Conservation (phyloP, 2,797 vertebrate genomes). For the Lates japonicus region DNA sequence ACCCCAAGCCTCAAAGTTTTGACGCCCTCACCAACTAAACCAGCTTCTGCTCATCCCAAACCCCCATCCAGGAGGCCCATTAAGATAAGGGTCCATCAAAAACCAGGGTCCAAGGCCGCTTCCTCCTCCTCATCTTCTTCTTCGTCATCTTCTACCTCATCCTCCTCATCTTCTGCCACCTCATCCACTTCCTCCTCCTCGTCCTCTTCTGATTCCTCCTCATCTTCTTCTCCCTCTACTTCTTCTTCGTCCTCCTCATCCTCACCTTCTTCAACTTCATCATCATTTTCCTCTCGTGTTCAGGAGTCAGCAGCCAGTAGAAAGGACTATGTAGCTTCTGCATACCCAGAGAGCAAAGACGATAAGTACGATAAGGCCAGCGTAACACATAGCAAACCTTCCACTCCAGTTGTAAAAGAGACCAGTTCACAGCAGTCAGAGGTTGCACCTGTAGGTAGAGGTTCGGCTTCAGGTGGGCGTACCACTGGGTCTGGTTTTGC, state of each 20-base stretch:
- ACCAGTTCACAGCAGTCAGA: conserved; percentile 64
- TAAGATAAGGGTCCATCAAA: conserved; percentile 77
- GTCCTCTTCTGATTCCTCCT: conserved; percentile 33
- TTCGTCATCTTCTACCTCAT: conserved; percentile 49
- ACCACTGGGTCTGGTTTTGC: conserved; percentile 58
- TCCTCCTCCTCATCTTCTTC: conserved; percentile 55
- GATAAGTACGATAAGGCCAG: conserved; percentile 57
- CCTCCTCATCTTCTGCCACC: conserved; percentile 40
- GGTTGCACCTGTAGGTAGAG: conserved; percentile 45
- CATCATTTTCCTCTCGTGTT: conserved; percentile 53
- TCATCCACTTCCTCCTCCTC: conserved; percentile 25
- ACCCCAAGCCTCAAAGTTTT: conserved; percentile 70
- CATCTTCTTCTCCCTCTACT: conserved; percentile 19
- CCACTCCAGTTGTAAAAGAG: conserved; percentile 64
- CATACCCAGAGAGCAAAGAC: conserved; percentile 70
- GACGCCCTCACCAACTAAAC: conserved; percentile 71
- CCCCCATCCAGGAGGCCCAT: conserved; percentile 71
- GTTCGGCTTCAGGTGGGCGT: conserved; percentile 57
- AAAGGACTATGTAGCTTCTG: conserved; percentile 70
- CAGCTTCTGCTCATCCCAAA: conserved; percentile 45
- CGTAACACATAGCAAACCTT: conserved; percentile 61
- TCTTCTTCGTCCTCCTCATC: conserved; percentile 51
- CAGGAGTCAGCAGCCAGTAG: conserved; percentile 73
- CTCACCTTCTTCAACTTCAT: conserved; percentile 40
- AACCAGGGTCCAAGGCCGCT: conserved; percentile 56